phyloP scores from a whole-genome alignment of 37 sponge, comb jelly and placozoan species.

The Lycopodina hypogea region DNA sequence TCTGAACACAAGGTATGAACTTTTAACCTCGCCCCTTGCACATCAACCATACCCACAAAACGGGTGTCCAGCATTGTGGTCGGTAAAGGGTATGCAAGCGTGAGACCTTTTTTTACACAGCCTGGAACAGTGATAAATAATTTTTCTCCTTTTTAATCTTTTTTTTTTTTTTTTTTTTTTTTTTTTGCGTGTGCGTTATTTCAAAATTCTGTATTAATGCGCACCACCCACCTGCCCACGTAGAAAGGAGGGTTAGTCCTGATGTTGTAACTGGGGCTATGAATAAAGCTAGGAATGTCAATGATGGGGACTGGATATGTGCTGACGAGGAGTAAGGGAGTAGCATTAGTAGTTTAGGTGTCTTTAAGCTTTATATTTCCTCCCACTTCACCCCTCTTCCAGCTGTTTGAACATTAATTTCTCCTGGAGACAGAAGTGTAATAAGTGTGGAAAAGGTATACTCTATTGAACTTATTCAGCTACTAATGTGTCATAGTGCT shows the following conservation, averaged over 20 bases:
- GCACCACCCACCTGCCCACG: neutral
- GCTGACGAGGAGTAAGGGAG: constrained; percentile 59
- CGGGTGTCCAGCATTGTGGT: no score
- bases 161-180: no score
- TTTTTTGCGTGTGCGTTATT: no score
- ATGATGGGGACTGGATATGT: constrained; percentile 98
- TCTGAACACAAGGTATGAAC: no score
- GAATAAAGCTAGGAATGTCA: constrained; percentile 37
- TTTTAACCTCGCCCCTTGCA: no score
- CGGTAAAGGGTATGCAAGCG: no score
- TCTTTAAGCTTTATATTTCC: neutral
- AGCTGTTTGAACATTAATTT: constrained; percentile 97
- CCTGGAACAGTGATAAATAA: no score
- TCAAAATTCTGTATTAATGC: neutral
- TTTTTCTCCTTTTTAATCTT: no score
- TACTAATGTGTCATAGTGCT: neutral
- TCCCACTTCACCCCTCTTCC: neutral
- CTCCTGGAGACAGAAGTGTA: constrained; percentile 81
- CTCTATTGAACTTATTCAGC: neutral
- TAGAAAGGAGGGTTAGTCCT: no score
- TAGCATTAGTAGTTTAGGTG: neutral
- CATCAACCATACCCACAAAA: no score
- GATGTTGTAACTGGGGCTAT: neutral
- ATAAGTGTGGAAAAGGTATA: constrained; percentile 90
- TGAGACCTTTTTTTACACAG: no score